A percentile compares a stretch with the other conserved stretches of the same genome.
Evolutionary conservation across 2,888 invertebrate species (phyloP).

Genomic region (Cerastis leucographa): DNA sequence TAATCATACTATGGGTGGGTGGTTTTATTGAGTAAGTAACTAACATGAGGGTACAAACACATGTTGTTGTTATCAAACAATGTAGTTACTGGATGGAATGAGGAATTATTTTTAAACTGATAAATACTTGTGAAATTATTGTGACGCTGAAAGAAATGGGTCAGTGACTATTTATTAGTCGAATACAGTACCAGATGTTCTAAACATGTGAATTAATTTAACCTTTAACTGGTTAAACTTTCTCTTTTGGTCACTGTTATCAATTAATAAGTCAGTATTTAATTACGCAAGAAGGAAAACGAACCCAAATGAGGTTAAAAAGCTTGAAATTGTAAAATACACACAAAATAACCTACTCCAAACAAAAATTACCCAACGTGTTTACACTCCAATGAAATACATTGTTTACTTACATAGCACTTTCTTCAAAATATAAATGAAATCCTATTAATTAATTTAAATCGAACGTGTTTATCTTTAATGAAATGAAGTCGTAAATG

Average conservation of each 20-base stretch:
- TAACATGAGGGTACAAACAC: conserved; percentile 1
- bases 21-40: background rate
- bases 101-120: background rate
- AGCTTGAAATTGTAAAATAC: background rate
- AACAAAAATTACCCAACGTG: conserved; percentile 31
- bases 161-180: background rate
- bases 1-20: background rate
- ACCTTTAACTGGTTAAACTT: background rate
- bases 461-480: background rate
- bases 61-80: conserved; percentile 24
- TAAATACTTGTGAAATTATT: background rate
- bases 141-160: background rate
- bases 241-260: background rate
- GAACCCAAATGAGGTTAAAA: background rate
- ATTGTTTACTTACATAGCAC: conserved; percentile 10
- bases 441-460: background rate
- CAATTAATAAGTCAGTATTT: background rate
- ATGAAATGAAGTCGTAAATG: background rate
- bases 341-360: background rate
- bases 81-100: background rate
- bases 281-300: too few species aligned
- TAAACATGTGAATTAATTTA: background rate
- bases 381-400: conserved; percentile 4
- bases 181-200: conserved; percentile 7
- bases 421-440: background rate